Evolutionary conservation across 1,140 invertebrate species (phyloP), one percentile per base, ranked within the genome.

Genomic region (Steinernema khuongi): DNA sequence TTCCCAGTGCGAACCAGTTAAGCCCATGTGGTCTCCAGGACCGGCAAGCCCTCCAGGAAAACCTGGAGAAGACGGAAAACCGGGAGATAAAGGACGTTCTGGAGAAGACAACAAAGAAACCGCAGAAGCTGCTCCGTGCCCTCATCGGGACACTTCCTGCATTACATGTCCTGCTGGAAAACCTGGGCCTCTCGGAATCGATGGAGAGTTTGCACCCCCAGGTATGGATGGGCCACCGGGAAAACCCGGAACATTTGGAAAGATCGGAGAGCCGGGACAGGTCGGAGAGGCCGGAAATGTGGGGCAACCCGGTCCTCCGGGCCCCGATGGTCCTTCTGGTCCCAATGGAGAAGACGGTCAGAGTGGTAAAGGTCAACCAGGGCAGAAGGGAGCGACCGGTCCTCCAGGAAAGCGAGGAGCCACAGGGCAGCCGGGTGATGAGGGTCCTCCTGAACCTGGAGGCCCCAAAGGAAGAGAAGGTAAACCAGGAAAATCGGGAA

Each of bases 21-120:
- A 77, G 71, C 76, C 76, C 30, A 72, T 32, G 26, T 79, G 78
- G 31, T 72, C 78, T 31, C 75, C 72, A 14, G 78, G 78, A 50
- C 78, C 78, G 33, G 76, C 76, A 32, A 76, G 78, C 29, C 78
- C 78, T 43, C 76, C 75, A 30, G 76, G 78, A 72, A 2, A 60
- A 60, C 50, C 50, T 22, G 50, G 50, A 50, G n/a, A 4, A 2
- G 50, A 60, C 26, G 50, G 50, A 60, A 7, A n/a, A 14, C 78
- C 71, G 31, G 78, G 71, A 68, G 67, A 36, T 29, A 60, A 72
- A 31, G 76, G 78, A 44, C 70, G 43, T 30, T 50, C 75, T 31
- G 78, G 78, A 36, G 67, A 68, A 28, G 77, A 79, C 71, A 76
- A 72, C 75, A 76, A 68, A 29, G 19, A 32, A 32, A 75, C 73